Evolutionary conservation across 2,113 vertebrate species (phyloP).

Genomic region (Dasyornis broadbenti): DNA sequence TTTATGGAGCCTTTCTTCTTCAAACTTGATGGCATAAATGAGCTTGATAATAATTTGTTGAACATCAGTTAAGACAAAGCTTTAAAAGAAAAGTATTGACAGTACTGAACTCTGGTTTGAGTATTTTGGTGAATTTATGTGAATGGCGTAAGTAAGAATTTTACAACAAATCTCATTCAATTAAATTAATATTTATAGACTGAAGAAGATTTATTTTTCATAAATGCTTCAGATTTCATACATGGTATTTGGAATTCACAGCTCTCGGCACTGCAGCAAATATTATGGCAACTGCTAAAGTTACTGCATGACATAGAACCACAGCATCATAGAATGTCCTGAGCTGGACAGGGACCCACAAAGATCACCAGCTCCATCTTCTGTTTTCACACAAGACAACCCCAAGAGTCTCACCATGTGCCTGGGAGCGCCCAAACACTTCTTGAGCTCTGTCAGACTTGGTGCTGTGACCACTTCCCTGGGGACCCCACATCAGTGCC

Average conservation of each 20-base stretch:
- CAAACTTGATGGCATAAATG: not conserved
- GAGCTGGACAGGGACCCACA: rapidly evolving
- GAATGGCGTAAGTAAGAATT: not conserved
- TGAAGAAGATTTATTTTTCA: not conserved
- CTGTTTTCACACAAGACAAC: not conserved
- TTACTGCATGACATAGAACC: not conserved
- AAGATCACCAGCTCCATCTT: not conserved
- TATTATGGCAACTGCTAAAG: not conserved
- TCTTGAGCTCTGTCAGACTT: not conserved
- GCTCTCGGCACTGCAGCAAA: not conserved
- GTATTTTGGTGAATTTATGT: not conserved
- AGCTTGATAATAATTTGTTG: not conserved
- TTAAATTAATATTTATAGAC: not conserved
- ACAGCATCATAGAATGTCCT: not conserved
- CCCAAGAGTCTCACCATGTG: not conserved
- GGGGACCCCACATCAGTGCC: not conserved
- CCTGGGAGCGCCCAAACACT: rapidly evolving
- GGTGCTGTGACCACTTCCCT: not conserved
- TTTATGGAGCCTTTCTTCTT: not conserved
- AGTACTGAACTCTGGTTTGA: not conserved
- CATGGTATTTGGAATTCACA: not conserved
- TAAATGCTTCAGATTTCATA: not conserved
- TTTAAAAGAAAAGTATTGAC: not conserved
- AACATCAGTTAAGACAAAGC: not conserved
- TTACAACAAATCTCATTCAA: not conserved